Conservation (phyloP, 2,888 invertebrate species). For the Heliconius ethilla region DNA sequence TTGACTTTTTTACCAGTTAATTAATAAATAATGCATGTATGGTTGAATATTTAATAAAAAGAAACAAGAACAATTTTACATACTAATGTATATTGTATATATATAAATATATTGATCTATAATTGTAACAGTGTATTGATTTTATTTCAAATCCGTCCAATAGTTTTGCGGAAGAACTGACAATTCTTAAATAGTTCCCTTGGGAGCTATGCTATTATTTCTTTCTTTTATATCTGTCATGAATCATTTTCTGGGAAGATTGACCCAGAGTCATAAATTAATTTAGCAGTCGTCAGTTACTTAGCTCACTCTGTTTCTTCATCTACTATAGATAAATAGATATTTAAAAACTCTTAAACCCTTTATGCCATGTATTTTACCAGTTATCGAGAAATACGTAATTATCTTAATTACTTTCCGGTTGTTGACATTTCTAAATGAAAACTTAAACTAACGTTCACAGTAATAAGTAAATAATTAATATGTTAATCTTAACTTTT, state of each 20-base stretch:
- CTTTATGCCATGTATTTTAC: background rate
- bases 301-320: background rate
- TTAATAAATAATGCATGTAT: background rate
- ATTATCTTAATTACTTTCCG: constrained; percentile 32
- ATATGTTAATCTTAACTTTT: background rate
- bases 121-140: background rate
- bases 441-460: background rate
- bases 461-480: background rate
- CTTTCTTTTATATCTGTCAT: background rate
- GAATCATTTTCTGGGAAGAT: background rate
- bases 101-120: too few species aligned
- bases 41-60: background rate
- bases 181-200: background rate
- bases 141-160: background rate
- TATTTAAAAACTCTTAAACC: background rate
- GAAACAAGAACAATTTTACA: background rate
- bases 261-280: background rate
- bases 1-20: background rate
- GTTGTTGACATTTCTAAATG: constrained; percentile 26
- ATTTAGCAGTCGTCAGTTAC: background rate
- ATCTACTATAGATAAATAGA: background rate
- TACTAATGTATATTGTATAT: background rate
- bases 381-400: constrained; percentile 21
- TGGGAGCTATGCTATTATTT: background rate
- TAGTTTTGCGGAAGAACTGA: background rate